Evolutionary conservation across 2,797 vertebrate genomes (phyloP), one percentile per base, ranked within the genome.

Genomic region (Otolemur crassicaudatus): DNA sequence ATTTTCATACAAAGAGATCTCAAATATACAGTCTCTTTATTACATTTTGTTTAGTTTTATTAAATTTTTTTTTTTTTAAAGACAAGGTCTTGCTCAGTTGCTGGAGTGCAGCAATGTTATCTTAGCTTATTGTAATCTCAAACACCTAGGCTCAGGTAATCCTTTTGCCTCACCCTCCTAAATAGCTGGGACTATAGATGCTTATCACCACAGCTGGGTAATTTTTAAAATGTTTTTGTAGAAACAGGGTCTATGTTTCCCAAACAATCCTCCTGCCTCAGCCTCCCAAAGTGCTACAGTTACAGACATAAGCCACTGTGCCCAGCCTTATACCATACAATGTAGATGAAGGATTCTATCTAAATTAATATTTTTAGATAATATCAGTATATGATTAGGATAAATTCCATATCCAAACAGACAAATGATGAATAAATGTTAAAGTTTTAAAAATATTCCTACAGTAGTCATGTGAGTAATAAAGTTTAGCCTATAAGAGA

Each of bases 361-460:
- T 84, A 73, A 91, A 91, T 49, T 17, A 75, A 19, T 65, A 60
- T 67, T 34, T 91, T 91, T 40, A 90, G 25, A 77, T 91, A 86
- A 93, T 37, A 76, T 86, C 9, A 89, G 29, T 58, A 58, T 2
- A 76, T 20, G 25, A 73, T 60, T 53, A 90, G 43, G 43, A 87
- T 53, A 90, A 86, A 93, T 37, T 46, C 46, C 17, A 81, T 5
- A 85, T 4, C 43, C 79, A 94, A 95, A 91, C 13, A 87, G 58
- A 89, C 2, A 94, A 29, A 9, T 14, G 63, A 12, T 83, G 23
- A 89, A 82, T 31, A 58, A 84, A 73, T 91, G 8, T 29, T 69
- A 81, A 69, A 69, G 16, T 23, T 65, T 86, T 34, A 9, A 58
- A 76, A 94, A 40, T 65, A 77, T 29, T 77, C 86, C 60, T 61